Percentiles rank a stretch among this genome's conserved stretches.
Conservation (phyloP, 2,797 vertebrate genomes). For the Florisuga fusca region DNA sequence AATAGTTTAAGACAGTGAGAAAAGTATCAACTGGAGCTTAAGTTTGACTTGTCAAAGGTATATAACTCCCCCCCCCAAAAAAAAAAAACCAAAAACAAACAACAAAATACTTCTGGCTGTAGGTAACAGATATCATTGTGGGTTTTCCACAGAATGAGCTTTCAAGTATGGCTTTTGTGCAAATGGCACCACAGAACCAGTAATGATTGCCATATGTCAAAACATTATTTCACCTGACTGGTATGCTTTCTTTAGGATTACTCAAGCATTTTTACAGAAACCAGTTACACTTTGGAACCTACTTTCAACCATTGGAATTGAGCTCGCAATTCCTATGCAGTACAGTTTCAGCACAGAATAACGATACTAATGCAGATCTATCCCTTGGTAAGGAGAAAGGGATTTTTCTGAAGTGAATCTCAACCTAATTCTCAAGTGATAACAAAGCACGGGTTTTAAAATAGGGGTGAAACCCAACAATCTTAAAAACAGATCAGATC, state of each 20-base stretch:
- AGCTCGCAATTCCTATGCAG: not conserved
- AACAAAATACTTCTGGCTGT: not conserved
- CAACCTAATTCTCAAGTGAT: not conserved
- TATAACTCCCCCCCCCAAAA: not conserved
- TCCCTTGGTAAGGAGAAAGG: not conserved
- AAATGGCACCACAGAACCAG: not conserved
- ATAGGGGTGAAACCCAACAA: rapidly evolving
- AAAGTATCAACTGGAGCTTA: not conserved
- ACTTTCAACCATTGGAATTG: not conserved
- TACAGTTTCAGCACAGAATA: not conserved
- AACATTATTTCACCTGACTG: not conserved
- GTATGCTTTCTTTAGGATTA: not conserved
- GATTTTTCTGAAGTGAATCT: not conserved
- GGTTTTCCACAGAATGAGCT: not conserved
- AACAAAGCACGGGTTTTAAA: not conserved
- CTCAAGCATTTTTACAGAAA: not conserved
- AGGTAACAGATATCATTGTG: rapidly evolving
- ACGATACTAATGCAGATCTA: not conserved
- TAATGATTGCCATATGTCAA: not conserved
- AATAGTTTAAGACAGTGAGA: not conserved
- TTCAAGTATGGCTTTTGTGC: not conserved
- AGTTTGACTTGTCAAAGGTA: not conserved
- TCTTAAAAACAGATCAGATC: not conserved
- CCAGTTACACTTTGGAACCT: not conserved
- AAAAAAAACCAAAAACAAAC: no score